A percentile compares a stretch with the other conserved stretches of the same genome.
Evolutionary conservation across 2,888 invertebrate species (phyloP).

Genomic region (Orthosia incerta): DNA sequence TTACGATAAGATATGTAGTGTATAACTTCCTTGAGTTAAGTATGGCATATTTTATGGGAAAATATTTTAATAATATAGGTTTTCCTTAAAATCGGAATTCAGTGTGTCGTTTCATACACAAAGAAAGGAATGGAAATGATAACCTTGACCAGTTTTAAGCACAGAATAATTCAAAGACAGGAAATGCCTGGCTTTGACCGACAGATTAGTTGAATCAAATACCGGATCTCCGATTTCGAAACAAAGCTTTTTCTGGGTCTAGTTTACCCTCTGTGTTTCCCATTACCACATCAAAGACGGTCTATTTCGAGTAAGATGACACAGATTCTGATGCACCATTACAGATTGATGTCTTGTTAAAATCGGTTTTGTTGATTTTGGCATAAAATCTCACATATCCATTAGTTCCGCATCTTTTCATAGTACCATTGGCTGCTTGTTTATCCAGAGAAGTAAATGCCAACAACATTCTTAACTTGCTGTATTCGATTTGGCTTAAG

Average conservation of each 20-base stretch:
- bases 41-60: background rate
- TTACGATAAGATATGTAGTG: slow-evolving; percentile 22
- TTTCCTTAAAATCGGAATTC: background rate
- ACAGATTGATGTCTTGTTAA: slow-evolving; percentile 6
- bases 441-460: background rate
- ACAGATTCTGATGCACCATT: slow-evolving; percentile 15
- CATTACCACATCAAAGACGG: slow-evolving; percentile 36
- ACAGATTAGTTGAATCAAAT: background rate
- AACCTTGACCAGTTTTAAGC: slow-evolving; percentile 7
- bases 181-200: background rate
- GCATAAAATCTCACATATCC: slow-evolving; percentile 24
- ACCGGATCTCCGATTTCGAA: background rate
- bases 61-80: background rate
- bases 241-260: slow-evolving; percentile 2
- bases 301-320: slow-evolving; percentile 12
- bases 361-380: slow-evolving; percentile 41
- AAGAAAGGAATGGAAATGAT: background rate
- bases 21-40: slow-evolving; percentile 13
- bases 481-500: background rate
- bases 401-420: slow-evolving; percentile 24
- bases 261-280: slow-evolving; percentile 3
- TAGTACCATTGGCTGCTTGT: background rate
- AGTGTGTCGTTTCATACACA: background rate
- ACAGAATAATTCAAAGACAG: background rate
- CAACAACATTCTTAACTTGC: slow-evolving; percentile 4